A percentile compares a stretch with the other conserved stretches of the same genome.
Conservation (phyloP, 2,888 invertebrate species). For the Thymelicus acteon region DNA sequence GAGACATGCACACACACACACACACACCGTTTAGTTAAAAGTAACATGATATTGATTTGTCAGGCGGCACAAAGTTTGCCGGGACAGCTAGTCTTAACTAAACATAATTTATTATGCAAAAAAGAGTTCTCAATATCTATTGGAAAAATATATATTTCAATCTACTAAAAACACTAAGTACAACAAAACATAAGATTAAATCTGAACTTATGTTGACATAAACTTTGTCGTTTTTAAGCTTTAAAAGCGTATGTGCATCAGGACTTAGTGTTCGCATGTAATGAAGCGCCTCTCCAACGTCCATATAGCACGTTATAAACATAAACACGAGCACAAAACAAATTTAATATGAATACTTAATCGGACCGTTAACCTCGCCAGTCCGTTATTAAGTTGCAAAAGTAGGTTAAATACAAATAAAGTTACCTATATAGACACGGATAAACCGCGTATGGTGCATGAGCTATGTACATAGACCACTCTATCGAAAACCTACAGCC, state of each 20-base stretch:
- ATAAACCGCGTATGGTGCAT: conserved; percentile 29
- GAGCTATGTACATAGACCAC: conserved; percentile 20
- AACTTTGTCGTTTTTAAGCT: too few relatives aligned
- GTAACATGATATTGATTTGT: too few relatives aligned
- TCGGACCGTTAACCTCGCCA: conserved; percentile 27
- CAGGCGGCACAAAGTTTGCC: too few relatives aligned
- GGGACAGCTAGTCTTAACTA: too few relatives aligned
- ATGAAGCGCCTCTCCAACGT: neutral
- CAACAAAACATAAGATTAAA: too few relatives aligned
- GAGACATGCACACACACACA: too few relatives aligned
- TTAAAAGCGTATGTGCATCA: neutral
- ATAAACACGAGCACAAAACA: conserved; percentile 31
- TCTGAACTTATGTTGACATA: too few relatives aligned
- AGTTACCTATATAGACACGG: conserved; percentile 19
- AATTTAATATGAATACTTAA: conserved; percentile 33
- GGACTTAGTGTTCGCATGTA: neutral
- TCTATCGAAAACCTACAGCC: conserved; percentile 35
- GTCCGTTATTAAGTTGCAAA: conserved; percentile 32
- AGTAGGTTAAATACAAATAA: conserved; percentile 34
- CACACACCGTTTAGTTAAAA: too few relatives aligned
- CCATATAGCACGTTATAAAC: conserved; percentile 8
- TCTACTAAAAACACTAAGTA: too few relatives aligned
- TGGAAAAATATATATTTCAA: too few relatives aligned
- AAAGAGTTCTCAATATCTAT: too few relatives aligned
- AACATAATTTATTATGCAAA: too few relatives aligned